Evolutionary conservation across 2,888 invertebrate genomes (phyloP), one percentile per base, ranked within the genome.

Genomic region (Gandaritis pyraliata): DNA sequence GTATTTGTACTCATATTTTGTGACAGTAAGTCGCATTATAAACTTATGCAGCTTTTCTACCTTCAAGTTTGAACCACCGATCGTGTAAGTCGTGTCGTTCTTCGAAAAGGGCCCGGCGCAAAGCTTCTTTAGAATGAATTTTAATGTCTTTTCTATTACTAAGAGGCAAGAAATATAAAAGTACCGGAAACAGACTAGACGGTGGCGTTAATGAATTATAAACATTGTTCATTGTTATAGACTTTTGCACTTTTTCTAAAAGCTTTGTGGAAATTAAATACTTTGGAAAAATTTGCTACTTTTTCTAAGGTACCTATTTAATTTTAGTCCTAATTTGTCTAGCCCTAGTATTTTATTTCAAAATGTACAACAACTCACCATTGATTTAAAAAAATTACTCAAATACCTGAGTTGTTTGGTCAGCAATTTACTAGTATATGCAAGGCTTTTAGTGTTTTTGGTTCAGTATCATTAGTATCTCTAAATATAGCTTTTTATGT

Each of bases 171-270:
- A 66, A 69, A 71, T 64, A 69, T 65, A 65, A 70, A 65, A 64
- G 48, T 61, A 59, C 65, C 65, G 70, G 70, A 71, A 67, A 69
- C 69, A 39, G 67, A 58, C 69, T 65, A 47, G 66, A 61, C 68
- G 43, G 66, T 39, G 45, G 55, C 43, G 59, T 66, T 71, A 71
- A 71, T 71, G 69, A 71, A 71, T 69, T 64, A 71, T 66, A 71
- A 71, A 71, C 69, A 67, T 41, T 15, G 46, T 54, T 64, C 65
- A 65, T 69, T 68, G 67, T 67, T 56, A 57, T 53, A 54, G 63
- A 48, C 52, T 62, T n/a, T 66, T 61, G 67, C 65, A 67, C 50
- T 68, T 65, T 63, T 59, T 59, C 47, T 59, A 8, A 46, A 55
- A 56, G 29, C 12, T 41, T 52, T n/a, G 29, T 53, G 13, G 41